phyloP scores from a whole-genome alignment of 1,140 invertebrate species.

The Drosophila mojavensis region DNA sequence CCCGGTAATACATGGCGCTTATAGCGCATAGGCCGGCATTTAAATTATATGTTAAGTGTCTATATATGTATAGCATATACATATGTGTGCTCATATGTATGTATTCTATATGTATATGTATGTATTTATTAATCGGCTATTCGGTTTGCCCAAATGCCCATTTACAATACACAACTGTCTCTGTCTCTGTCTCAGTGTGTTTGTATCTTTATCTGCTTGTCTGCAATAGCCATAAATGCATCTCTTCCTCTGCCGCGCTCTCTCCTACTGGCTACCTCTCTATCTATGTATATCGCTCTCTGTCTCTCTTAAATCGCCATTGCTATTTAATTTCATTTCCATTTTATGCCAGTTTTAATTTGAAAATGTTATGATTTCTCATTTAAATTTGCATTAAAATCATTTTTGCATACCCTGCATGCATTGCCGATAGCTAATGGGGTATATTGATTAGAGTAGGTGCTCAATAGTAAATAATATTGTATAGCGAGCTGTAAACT shows the following conservation, averaged over 20 bases:
- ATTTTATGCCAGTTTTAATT: constrained; percentile 25
- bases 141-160: constrained; percentile 38
- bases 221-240: constrained; percentile 15
- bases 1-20: constrained; percentile 22
- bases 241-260: no score
- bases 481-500: no score
- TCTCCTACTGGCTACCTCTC: background rate
- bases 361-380: constrained; percentile 25
- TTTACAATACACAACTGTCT: constrained; percentile 10
- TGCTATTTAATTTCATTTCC: constrained; percentile 47
- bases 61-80: background rate
- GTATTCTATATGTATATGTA: constrained; percentile 17
- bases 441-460: background rate
- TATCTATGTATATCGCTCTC: background rate
- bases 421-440: background rate
- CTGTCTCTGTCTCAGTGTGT: background rate
- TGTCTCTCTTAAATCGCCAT: constrained; percentile 15
- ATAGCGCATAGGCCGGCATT: constrained; percentile 39
- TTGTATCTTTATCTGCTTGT: constrained; percentile 23
- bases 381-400: constrained; percentile 37
- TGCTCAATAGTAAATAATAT: no score
- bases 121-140: constrained; percentile 66
- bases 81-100: constrained; percentile 11
- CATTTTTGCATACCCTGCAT: background rate
- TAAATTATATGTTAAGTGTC: constrained; percentile 59